These are phyloP conservation scores for Willowsia nigromaculata DNA, from an alignment of 2,888 invertebrate genomes.

Conservation along the genomic window DNA sequence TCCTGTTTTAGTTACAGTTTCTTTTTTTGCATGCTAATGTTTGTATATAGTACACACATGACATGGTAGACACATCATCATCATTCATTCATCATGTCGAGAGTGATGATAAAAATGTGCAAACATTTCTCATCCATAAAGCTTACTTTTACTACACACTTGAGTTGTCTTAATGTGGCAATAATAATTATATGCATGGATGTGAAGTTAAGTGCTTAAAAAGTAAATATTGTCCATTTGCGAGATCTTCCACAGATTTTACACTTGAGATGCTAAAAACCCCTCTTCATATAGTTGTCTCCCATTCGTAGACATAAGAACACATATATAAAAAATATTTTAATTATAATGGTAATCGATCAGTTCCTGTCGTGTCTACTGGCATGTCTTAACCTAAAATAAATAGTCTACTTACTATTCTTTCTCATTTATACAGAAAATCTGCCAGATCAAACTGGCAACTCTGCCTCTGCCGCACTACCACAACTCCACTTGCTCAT, in stretches of 20 bases:
- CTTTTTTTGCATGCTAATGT: no score
- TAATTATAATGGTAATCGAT: constrained; percentile 15
- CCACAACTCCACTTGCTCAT: constrained; percentile 37
- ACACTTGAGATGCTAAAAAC: constrained; percentile 16
- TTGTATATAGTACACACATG: background rate
- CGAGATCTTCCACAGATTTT: constrained; percentile 33
- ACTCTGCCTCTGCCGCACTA: constrained; percentile 29
- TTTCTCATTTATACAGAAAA: no score
- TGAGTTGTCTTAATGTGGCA: background rate
- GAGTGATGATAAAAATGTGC: constrained; percentile 58
- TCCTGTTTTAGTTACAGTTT: constrained; percentile 53
- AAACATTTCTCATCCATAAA: constrained; percentile 51
- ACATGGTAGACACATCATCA: no score
- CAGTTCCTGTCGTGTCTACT: no score
- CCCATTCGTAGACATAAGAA: no score
- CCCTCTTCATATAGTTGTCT: constrained; percentile 37
- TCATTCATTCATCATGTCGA: background rate
- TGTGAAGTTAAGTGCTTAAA: constrained; percentile 1
- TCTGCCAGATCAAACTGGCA: constrained; percentile 11
- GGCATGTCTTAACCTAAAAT: constrained; percentile 42
- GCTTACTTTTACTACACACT: background rate
- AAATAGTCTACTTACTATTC: background rate
- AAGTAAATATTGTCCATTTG: constrained; percentile 64
- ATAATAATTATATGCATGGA: background rate
- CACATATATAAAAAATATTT: background rate